These are phyloP conservation scores for Spea multiplicata DNA, from an alignment of 2,113 vertebrate species.

Conservation along the genomic window DNA sequence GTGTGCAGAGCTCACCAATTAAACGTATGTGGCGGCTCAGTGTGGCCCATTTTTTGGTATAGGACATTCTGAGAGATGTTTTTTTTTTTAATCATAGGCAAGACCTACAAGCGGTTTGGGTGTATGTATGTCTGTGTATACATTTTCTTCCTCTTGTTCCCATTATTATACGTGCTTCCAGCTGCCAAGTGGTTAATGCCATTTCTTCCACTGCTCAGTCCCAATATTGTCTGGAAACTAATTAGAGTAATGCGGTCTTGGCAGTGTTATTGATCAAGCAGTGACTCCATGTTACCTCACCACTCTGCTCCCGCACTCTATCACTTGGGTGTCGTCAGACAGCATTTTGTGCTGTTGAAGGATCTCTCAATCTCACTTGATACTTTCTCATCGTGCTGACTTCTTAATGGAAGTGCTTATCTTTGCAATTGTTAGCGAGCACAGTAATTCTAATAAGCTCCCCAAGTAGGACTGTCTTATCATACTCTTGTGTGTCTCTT, in stretches of 20 bases:
- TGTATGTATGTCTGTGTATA: no score
- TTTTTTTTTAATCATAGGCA: no score
- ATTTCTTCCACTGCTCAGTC: background rate
- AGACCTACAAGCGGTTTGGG: no score
- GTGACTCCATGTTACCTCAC: constrained; percentile 32
- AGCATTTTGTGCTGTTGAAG: constrained; percentile 23
- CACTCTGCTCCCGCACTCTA: constrained; percentile 27
- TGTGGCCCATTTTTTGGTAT: no score
- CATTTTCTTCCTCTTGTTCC: no score
- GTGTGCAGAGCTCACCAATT: no score
- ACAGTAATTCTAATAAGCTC: constrained; percentile 3
- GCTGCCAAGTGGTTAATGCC: constrained; percentile 14
- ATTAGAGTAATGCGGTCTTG: constrained; percentile 33
- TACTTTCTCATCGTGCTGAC: constrained; percentile 11
- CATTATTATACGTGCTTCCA: background rate
- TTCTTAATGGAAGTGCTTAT: constrained; percentile 32
- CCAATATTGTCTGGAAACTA: constrained; percentile 13
- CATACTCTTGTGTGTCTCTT: background rate
- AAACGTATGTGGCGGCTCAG: no score
- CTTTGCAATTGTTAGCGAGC: background rate
- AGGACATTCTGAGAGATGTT: no score
- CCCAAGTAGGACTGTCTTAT: background rate
- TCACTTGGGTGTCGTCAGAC: constrained; percentile 7
- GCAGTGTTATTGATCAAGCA: constrained; percentile 31
- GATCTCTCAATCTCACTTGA: constrained; percentile 12